Percentiles rank a stretch among this genome's conserved stretches.
These are phyloP conservation scores for Cavia aperea DNA, from an alignment of 2,113 vertebrate genomes.

Conservation along the genomic window DNA sequence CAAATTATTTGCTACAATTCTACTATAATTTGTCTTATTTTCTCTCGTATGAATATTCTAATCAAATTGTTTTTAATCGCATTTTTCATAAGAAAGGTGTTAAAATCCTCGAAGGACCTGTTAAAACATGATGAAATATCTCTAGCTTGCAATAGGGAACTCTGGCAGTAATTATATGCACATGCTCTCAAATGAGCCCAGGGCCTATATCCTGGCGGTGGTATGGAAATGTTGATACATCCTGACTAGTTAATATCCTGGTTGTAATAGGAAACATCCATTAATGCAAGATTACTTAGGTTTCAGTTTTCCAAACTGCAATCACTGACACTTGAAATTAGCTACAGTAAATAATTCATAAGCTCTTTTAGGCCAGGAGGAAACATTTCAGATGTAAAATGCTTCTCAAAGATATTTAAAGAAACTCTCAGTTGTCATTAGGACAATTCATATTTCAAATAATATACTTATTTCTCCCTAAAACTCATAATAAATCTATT, in stretches of 20 bases:
- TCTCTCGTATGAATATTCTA: background rate
- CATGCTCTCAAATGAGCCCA: background rate
- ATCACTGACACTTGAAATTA: background rate
- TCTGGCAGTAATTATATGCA: rapidly evolving
- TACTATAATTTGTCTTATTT: background rate
- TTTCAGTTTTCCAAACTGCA: background rate
- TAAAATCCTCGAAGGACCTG: background rate
- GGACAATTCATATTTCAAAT: background rate
- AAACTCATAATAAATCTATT: background rate
- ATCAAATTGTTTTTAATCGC: background rate
- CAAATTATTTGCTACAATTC: background rate
- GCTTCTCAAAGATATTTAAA: background rate
- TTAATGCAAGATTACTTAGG: background rate
- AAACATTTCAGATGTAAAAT: background rate
- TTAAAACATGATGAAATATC: background rate
- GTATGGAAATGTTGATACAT: background rate
- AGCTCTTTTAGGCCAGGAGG: background rate
- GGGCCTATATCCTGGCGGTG: background rate
- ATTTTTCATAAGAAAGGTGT: background rate
- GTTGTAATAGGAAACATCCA: background rate
- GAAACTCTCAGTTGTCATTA: background rate
- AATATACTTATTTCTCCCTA: background rate
- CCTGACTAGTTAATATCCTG: too few relatives aligned
- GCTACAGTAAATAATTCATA: background rate
- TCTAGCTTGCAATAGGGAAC: background rate